Conservation (phyloP, 2,797 vertebrate genomes). For the Triplophysa bombifrons region DNA sequence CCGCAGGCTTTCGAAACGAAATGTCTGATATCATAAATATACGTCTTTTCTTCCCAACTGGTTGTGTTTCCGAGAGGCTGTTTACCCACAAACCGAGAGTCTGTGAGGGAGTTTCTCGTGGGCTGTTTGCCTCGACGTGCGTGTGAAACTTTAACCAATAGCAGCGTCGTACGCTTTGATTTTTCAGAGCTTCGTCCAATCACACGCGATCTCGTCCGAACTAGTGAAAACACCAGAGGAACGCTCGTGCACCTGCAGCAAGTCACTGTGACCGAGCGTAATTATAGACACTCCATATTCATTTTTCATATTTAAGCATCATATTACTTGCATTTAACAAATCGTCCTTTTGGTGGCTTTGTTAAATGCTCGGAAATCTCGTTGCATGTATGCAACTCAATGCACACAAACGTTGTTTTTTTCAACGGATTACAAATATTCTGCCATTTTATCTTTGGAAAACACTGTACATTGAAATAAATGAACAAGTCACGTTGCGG, state of each 20-base stretch:
- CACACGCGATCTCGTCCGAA: conserved; percentile 39
- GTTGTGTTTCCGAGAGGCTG: conserved; percentile 20
- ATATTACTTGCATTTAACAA: background rate
- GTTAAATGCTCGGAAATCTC: background rate
- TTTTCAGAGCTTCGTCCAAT: conserved; percentile 68
- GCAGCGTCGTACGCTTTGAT: conserved; percentile 64
- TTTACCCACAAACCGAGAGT: conserved; percentile 26
- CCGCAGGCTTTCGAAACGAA: conserved; percentile 14
- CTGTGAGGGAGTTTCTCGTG: conserved; percentile 64
- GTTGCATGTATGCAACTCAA: background rate
- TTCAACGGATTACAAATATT: too few relatives aligned
- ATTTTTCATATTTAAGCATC: background rate
- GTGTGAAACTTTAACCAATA: conserved; percentile 73
- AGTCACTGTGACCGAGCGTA: conserved; percentile 60
- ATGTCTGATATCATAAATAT: conserved; percentile 26
- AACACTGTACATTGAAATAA: background rate
- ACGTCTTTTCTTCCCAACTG: background rate
- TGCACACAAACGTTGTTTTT: background rate
- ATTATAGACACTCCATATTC: conserved; percentile 21
- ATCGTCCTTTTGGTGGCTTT: background rate
- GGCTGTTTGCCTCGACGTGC: conserved; percentile 69
- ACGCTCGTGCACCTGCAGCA: conserved; percentile 63
- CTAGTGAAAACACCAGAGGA: conserved; percentile 53
- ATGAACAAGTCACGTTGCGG: background rate
- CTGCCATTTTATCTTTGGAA: background rate